Evolutionary conservation across 1,140 invertebrate genomes (phyloP).

Genomic region (Antheraea mylitta): DNA sequence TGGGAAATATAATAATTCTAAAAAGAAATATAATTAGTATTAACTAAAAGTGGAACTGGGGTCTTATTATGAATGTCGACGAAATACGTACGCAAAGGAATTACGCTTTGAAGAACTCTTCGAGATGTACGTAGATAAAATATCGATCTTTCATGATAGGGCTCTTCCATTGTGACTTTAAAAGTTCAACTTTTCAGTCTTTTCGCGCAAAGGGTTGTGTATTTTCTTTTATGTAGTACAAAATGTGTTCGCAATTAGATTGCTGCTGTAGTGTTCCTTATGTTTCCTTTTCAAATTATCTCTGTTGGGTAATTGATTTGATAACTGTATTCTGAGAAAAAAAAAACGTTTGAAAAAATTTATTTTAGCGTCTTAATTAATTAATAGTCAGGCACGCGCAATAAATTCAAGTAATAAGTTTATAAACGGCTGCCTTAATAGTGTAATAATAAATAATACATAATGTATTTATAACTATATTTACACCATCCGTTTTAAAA

Average conservation of each 20-base stretch:
- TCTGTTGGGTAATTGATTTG: conserved; percentile 69
- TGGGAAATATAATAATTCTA: conserved; percentile 71
- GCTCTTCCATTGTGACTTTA: conserved; percentile 63
- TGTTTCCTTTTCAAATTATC: conserved; percentile 62
- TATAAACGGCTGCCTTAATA: conserved; percentile 53
- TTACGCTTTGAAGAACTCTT: no score
- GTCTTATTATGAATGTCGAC: conserved; percentile 26
- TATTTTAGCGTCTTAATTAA: no score
- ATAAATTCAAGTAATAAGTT: conserved; percentile 9
- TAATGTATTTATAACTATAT: conserved; percentile 34
- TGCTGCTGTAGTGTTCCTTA: conserved; percentile 77
- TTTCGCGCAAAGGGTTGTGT: conserved; percentile 78
- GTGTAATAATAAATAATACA: conserved; percentile 30
- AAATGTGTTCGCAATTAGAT: conserved; percentile 78
- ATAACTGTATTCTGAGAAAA: conserved; percentile 55
- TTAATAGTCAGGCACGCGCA: conserved; percentile 36
- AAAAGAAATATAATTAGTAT: conserved; percentile 61
- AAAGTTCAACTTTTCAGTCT: conserved; percentile 77
- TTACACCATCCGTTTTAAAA: conserved; percentile 32
- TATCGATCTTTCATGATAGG: conserved; percentile 18
- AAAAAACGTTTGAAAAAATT: no score
- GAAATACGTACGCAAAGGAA: background rate
- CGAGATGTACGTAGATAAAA: background rate
- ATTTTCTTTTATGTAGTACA: conserved; percentile 79
- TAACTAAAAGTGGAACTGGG: conserved; percentile 60